These are phyloP conservation scores for Anastrepha obliqua DNA, from an alignment of 1,140 invertebrate genomes.

Conservation along the genomic window DNA sequence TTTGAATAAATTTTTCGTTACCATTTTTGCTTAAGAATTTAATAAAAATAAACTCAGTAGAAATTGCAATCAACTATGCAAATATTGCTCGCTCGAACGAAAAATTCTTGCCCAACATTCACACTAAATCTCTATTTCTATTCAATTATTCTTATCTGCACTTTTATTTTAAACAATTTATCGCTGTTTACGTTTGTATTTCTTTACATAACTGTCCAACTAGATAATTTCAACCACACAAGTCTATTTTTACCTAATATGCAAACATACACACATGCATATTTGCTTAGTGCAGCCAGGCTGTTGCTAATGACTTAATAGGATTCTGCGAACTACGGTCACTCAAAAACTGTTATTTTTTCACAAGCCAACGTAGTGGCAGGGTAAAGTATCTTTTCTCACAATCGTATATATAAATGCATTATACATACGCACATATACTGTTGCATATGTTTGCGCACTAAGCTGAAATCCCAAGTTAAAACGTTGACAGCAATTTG, in stretches of 20 bases:
- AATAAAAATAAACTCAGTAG: no score
- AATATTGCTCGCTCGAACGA: background rate
- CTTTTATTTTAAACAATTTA: background rate
- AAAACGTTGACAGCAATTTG: slow-evolving; percentile 45
- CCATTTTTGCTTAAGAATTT: no score
- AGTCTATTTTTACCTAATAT: background rate
- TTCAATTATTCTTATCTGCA: background rate
- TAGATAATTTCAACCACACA: background rate
- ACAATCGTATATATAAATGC: no score
- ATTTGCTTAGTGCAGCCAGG: slow-evolving; percentile 20
- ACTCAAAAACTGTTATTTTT: no score
- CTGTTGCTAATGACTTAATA: slow-evolving; percentile 57
- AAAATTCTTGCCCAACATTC: background rate
- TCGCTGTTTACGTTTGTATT: background rate
- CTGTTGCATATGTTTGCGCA: background rate
- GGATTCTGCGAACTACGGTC: slow-evolving; percentile 49
- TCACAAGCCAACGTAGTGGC: no score
- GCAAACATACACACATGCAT: background rate
- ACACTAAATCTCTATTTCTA: background rate
- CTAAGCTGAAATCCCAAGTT: background rate
- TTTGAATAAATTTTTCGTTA: background rate
- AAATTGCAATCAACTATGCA: background rate
- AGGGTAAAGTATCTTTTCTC: background rate
- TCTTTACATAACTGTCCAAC: background rate
- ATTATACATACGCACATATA: no score